These are phyloP conservation scores for Griposia aprilina DNA, from an alignment of 2,888 invertebrate species.

Conservation along the genomic window DNA sequence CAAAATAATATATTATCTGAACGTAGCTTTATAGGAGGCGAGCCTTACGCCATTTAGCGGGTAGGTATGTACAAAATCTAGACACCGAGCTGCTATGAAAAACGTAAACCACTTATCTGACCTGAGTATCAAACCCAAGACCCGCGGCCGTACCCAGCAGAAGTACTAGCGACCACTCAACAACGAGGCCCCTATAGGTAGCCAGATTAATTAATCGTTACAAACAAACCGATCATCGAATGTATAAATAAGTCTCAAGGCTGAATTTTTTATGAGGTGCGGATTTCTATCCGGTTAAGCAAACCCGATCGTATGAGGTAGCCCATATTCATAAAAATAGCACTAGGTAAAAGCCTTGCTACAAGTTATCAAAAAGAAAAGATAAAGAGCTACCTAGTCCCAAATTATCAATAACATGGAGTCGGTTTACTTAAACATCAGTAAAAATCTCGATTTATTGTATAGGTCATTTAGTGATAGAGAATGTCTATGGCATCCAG, in stretches of 20 bases:
- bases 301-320: not conserved
- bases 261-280: conserved; percentile 20
- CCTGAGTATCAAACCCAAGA: too few species aligned
- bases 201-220: not conserved
- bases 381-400: not conserved
- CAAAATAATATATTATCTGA: too few species aligned
- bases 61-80: too few species aligned
- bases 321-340: not conserved
- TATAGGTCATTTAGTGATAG: too few species aligned
- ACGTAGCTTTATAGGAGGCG: not conserved
- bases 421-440: not conserved
- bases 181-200: not conserved
- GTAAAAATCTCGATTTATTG: not conserved
- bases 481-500: not conserved
- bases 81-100: not conserved
- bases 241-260: conserved; percentile 16
- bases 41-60: not conserved
- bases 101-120: not conserved
- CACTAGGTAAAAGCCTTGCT: not conserved
- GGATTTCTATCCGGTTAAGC: conserved; percentile 5
- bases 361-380: not conserved
- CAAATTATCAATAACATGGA: not conserved
- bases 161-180: not conserved
- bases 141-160: too few species aligned
- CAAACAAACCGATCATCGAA: not conserved